Base-by-base conservation (phyloP, 37 sponge, comb jelly and placozoan genomes). In the Hexactinellida sp. region DNA sequence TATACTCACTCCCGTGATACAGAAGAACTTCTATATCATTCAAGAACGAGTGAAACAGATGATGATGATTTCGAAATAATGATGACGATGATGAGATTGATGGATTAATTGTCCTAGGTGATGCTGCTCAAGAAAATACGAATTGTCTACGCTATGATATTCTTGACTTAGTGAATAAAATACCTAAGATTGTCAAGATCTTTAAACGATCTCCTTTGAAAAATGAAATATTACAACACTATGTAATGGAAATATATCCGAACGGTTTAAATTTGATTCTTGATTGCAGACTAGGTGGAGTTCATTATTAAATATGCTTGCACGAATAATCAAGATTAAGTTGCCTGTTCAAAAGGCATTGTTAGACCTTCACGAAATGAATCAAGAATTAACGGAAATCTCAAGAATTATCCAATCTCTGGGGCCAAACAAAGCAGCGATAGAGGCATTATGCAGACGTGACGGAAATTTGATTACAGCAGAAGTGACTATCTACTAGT, bases 101-200 rank as follows among this genome's bases (percentile, higher is more conserved):
- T 63, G 21, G 76, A 63, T 63, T 63, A 63, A 63, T 63, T 28
- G 76, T 63, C 25, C 76, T 63, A 63, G 76, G 32, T 63, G 76
- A 63, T 63, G 76, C 34, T 63, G 28, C 76, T 63, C 76, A 63
- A 63, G 76, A 63, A n/a, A 63, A 63, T 10, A 63, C 30, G 76
- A 63, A 63, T 63, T 63, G 76, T 63, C 76, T 63, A 63, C 30
- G 76, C 76, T 63, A 21, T 63, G 76, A 63, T 63, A 63, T 63
- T 63, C 76, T 63, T 63, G 76, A 63, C 32, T 63, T 63, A 63
- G 34, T 28, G 76, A 63, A 63, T 63, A 63, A 63, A 28, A 63
- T 63, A 47, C 52, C 13, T 47, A 63, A n/a, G n/a, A 63, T 63
- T 63, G 76, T n/a, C 76, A 63, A 63, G 30, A 63, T 63, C 76